Evolutionary conservation across 2,888 invertebrate species (phyloP), one percentile per base, ranked within the genome.

Genomic region (Ochropacha duplaris): DNA sequence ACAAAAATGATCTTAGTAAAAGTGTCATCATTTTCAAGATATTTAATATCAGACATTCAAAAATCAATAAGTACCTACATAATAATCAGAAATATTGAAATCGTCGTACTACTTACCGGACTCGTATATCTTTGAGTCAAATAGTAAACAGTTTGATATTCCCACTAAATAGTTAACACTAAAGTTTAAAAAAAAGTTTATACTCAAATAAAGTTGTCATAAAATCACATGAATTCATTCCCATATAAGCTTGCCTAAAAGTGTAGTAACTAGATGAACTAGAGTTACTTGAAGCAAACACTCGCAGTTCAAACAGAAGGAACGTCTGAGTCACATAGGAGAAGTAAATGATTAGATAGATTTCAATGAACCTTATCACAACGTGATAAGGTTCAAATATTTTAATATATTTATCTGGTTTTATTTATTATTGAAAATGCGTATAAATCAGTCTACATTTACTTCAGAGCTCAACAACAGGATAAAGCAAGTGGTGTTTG

Each of bases 401-500:
- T n/a, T n/a, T n/a, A n/a, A n/a, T n/a, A n/a, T n/a, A 31, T 31
- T 60, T 57, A 54, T 51, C 60, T 64, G n/a, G n/a, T 64, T 66
- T 58, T 65, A 71, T 75, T 71, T 65, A 64, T 74, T 68, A 61
- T 62, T 68, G 64, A 62, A 65, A 63, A 57, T 68, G 68, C 69
- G 68, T 44, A 61, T 28, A 54, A 56, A 67, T 67, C 66, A 65
- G 69, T 79, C 76, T 70, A 71, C 87, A 86, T 89, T 89, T 89
- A 89, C 88, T 88, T 87, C 88, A 82, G 66, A 76, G 64, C 66
- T 65, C 60, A 71, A 68, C 71, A 79, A 71, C 76, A 81, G 71
- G 68, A 74, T 61, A 72, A 68, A 72, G 67, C 66, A 67, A 80
- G 81, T 87, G 84, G 83, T 79, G 88, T 85, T 86, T 74, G 87